These are phyloP conservation scores for Ambastaia sidthimunki DNA, from an alignment of 2,797 vertebrate species.

Conservation along the genomic window DNA sequence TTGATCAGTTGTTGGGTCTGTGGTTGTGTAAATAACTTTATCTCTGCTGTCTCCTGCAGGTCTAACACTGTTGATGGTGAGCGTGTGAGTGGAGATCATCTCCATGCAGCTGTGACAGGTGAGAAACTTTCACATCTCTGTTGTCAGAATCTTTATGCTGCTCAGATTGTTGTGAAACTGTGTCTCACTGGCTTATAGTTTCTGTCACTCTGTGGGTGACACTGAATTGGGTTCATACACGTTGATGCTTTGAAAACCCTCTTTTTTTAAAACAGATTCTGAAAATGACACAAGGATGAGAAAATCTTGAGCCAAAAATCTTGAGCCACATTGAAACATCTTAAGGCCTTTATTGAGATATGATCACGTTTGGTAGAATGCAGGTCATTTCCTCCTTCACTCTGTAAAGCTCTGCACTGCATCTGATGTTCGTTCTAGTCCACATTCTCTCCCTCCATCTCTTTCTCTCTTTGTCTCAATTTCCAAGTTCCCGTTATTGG, in stretches of 20 bases:
- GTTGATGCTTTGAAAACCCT: background rate
- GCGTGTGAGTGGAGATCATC: background rate
- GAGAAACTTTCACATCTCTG: background rate
- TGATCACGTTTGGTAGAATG: background rate
- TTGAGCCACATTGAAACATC: background rate
- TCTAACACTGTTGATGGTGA: background rate
- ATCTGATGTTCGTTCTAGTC: background rate
- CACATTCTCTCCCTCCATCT: background rate
- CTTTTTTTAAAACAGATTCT: background rate
- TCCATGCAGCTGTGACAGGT: background rate
- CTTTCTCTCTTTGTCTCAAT: conserved; percentile 26
- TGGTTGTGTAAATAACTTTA: background rate
- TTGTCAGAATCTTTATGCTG: background rate
- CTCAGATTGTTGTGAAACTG: background rate
- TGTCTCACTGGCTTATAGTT: background rate
- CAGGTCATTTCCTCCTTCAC: background rate
- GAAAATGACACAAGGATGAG: background rate
- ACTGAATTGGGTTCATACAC: no score
- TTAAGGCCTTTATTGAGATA: background rate
- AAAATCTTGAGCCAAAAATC: background rate
- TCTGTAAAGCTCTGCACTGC: background rate
- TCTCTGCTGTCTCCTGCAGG: background rate
- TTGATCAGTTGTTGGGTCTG: no score
- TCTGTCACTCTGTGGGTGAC: background rate
- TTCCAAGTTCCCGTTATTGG: background rate